A percentile compares a stretch with the other conserved stretches of the same genome.
Conservation (phyloP, 2,797 vertebrate species). For the Fratercula arctica region DNA sequence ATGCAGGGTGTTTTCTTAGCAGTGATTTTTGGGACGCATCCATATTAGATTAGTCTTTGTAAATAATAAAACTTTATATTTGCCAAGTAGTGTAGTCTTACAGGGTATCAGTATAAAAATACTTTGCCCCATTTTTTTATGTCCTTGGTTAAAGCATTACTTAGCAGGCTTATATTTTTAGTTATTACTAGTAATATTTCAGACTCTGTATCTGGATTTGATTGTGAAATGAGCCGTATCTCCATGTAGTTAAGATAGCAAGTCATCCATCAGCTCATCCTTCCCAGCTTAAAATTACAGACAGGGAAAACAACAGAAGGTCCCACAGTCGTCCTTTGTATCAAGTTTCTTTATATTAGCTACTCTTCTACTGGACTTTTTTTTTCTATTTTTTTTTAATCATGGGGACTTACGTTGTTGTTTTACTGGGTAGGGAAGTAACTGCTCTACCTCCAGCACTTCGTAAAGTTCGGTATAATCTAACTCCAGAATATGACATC, state of each 20-base stretch:
- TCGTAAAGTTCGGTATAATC: background rate
- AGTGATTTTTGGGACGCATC: conserved; percentile 25
- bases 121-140: conserved; percentile 34
- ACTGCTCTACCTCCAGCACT: background rate
- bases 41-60: conserved; percentile 35
- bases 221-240: conserved; percentile 12
- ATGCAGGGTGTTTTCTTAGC: conserved; percentile 27
- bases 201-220: background rate
- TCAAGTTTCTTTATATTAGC: background rate
- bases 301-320: background rate
- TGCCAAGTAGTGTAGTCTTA: conserved; percentile 64
- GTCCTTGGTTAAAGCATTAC: conserved; percentile 1
- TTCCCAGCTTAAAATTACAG: background rate
- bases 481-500: background rate
- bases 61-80: conserved; percentile 56
- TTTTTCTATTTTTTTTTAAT: background rate
- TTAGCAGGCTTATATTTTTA: background rate
- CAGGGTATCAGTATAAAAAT: conserved; percentile 71
- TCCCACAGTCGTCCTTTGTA: background rate
- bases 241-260: background rate
- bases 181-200: background rate
- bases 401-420: background rate
- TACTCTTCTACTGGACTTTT: background rate
- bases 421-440: background rate
- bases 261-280: background rate